These are phyloP conservation scores for Papilio polytes DNA, from an alignment of 1,140 invertebrate genomes.

Conservation along the genomic window DNA sequence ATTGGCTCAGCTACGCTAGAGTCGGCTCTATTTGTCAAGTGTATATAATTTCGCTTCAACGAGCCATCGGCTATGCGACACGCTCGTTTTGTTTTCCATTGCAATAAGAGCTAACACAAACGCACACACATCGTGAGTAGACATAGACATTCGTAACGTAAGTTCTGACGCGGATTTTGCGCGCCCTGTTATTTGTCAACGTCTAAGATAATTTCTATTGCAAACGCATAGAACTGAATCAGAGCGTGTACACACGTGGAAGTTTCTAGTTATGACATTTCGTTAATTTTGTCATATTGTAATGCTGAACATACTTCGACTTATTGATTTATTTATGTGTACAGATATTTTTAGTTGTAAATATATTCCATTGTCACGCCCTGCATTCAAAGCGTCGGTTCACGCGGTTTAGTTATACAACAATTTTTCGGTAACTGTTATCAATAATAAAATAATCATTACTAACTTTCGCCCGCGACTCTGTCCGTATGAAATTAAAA, in stretches of 20 bases:
- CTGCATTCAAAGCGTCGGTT: too few relatives aligned
- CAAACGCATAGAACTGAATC: conserved; percentile 44
- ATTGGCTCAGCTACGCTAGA: conserved; percentile 55
- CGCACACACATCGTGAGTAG: conserved; percentile 20
- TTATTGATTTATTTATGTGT: conserved; percentile 3
- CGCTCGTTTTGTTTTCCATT: conserved; percentile 57
- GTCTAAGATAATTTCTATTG: conserved; percentile 55
- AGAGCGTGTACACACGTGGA: conserved; percentile 45
- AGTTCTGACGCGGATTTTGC: conserved; percentile 46
- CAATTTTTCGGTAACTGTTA: too few relatives aligned
- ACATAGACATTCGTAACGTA: background rate
- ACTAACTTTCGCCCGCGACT: too few relatives aligned
- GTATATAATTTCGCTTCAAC: conserved; percentile 68
- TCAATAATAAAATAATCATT: too few relatives aligned
- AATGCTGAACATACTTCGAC: background rate
- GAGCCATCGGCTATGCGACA: conserved; percentile 51
- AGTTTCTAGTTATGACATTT: conserved; percentile 37
- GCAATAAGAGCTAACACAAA: conserved; percentile 53
- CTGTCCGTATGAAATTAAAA: too few relatives aligned
- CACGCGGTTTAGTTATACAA: too few relatives aligned
- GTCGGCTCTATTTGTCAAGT: conserved; percentile 62
- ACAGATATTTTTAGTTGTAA: background rate
- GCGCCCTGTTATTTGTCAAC: conserved; percentile 57
- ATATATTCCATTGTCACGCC: too few relatives aligned
- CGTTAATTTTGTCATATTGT: conserved; percentile 36